Evolutionary conservation across 1,140 invertebrate genomes (phyloP).

Genomic region (Ooceraea biroi): DNA sequence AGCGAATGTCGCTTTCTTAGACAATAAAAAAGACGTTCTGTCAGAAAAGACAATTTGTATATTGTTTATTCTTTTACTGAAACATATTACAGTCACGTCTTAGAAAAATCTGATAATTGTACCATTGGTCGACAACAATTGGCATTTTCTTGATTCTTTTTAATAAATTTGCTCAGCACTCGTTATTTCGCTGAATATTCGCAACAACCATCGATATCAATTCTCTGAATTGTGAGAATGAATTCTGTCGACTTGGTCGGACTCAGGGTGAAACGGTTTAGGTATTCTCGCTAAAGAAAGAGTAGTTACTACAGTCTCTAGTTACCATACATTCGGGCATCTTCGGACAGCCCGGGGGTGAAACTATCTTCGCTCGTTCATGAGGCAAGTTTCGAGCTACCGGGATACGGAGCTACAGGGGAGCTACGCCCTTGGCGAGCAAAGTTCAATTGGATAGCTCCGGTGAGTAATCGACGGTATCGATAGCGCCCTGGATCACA

Average conservation of each 20-base stretch:
- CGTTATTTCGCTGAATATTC: too few species aligned
- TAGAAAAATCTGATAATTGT: not conserved
- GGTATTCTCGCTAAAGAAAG: slow-evolving; percentile 40
- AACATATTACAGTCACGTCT: not conserved
- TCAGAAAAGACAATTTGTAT: not conserved
- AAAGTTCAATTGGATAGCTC: slow-evolving; percentile 62
- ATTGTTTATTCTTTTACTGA: not conserved
- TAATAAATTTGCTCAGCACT: too few species aligned
- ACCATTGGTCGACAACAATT: not conserved
- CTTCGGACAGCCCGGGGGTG: slow-evolving; percentile 26
- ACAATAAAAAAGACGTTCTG: not conserved
- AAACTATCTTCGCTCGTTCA: slow-evolving; percentile 35
- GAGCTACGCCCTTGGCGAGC: slow-evolving; percentile 57
- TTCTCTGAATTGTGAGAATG: not conserved
- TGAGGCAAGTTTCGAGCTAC: slow-evolving; percentile 42
- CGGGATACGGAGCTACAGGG: slow-evolving; percentile 44
- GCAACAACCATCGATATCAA: too few species aligned
- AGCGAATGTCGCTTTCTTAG: not conserved
- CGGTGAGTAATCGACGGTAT: slow-evolving; percentile 62
- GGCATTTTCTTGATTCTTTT: not conserved
- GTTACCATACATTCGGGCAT: slow-evolving; percentile 26
- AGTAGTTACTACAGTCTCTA: slow-evolving; percentile 31
- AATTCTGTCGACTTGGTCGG: slow-evolving; percentile 18
- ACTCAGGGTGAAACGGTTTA: not conserved
- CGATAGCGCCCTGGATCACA: slow-evolving; percentile 48